A percentile compares a stretch with the other conserved stretches of the same genome.
These are phyloP conservation scores for Hypocryptadius cinnamomeus DNA, from an alignment of 2,113 vertebrate genomes.

Conservation along the genomic window DNA sequence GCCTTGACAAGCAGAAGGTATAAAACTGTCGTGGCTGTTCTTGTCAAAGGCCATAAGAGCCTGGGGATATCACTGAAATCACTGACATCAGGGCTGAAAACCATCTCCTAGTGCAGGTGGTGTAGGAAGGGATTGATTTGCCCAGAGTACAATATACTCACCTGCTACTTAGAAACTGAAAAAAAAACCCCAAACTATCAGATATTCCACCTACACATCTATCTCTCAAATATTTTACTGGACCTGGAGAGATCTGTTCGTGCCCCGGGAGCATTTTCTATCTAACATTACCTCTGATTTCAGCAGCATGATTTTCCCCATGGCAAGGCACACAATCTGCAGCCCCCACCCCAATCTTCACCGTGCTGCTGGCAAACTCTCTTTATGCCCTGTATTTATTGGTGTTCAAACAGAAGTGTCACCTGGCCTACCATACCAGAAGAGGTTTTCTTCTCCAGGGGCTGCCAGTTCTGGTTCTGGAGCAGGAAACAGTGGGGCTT, in stretches of 20 bases:
- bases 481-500: neutral
- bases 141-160: neutral
- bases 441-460: neutral
- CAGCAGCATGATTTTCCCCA: neutral
- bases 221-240: neutral
- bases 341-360: neutral
- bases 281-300: neutral
- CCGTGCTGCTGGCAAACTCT: neutral
- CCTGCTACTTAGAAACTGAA: neutral
- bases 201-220: neutral
- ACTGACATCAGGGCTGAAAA: neutral
- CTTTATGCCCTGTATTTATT: neutral
- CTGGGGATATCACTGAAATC: neutral
- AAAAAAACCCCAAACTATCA: neutral
- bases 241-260: neutral
- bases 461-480: neutral
- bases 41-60: neutral
- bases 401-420: neutral
- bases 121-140: neutral
- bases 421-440: neutral
- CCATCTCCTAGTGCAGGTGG: neutral
- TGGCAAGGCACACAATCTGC: neutral
- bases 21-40: neutral
- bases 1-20: neutral
- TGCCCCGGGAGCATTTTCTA: neutral